Evolutionary conservation across 2,113 vertebrate genomes (phyloP).

Genomic region (Amphiprion percula): DNA sequence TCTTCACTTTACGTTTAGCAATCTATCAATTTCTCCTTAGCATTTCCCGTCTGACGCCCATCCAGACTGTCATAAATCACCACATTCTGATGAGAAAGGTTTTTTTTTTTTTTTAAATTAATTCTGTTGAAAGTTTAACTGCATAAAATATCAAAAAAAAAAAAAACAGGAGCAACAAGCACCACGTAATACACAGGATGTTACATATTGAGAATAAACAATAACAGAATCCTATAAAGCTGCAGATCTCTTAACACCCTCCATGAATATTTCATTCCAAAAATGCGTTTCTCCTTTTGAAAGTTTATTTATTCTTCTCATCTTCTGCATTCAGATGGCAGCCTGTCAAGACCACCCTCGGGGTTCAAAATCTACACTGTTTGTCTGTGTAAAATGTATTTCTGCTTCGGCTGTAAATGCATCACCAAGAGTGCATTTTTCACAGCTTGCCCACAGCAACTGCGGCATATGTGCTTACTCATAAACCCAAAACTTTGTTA

Average conservation of each 20-base stretch:
- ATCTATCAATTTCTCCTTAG: conserved; percentile 23
- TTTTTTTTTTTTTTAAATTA: neutral
- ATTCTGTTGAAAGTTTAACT: neutral
- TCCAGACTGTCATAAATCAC: conserved; percentile 20
- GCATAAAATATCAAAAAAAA: conserved; percentile 8
- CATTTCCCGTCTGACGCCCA: neutral
- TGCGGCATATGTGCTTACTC: conserved; percentile 44
- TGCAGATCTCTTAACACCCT: neutral
- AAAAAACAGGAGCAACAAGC: conserved; percentile 5
- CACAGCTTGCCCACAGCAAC: conserved; percentile 41
- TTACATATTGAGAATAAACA: conserved; percentile 14
- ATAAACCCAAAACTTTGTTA: conserved; percentile 41
- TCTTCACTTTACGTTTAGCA: conserved; percentile 19
- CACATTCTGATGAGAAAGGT: neutral
- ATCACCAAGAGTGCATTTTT: conserved; percentile 55
- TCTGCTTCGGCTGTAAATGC: conserved; percentile 54
- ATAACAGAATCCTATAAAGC: conserved; percentile 9
- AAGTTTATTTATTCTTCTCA: conserved; percentile 65
- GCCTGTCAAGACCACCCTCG: conserved; percentile 46
- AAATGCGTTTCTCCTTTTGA: conserved; percentile 51
- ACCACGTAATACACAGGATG: neutral
- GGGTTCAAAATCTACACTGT: conserved; percentile 52
- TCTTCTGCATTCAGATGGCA: conserved; percentile 58
- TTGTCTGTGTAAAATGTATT: conserved; percentile 62
- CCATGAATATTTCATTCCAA: conserved; percentile 64